These are phyloP conservation scores for Drosophila sordidula DNA, from an alignment of 2,888 invertebrate genomes.

Conservation along the genomic window DNA sequence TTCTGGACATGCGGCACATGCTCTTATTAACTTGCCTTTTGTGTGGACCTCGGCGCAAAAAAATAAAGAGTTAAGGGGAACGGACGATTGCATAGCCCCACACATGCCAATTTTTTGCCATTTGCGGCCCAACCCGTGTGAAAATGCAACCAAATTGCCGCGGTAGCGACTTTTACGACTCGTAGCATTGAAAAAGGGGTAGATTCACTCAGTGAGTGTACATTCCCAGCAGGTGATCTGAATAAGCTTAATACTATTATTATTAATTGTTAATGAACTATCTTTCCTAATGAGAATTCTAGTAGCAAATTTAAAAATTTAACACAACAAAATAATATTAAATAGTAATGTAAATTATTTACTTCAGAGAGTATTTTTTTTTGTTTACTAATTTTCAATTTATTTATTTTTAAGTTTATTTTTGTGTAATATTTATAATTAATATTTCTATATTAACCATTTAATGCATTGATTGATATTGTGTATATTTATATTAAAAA, in stretches of 20 bases:
- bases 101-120: conserved; percentile 50
- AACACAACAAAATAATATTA: too few relatives aligned
- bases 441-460: too few relatives aligned
- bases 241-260: background rate
- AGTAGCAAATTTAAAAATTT: too few relatives aligned
- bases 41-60: conserved; percentile 25
- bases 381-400: too few relatives aligned
- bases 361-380: too few relatives aligned
- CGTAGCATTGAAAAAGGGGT: conserved; percentile 1
- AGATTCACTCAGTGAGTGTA: conserved; percentile 5
- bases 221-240: background rate
- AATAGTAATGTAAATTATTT: too few relatives aligned
- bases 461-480: too few relatives aligned
- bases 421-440: too few relatives aligned
- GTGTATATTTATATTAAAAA: too few relatives aligned
- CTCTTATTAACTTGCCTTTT: conserved; percentile 71
- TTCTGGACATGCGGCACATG: conserved; percentile 59
- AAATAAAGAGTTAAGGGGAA: background rate
- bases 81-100: conserved; percentile 29
- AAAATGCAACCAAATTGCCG: conserved; percentile 69
- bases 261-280: too few relatives aligned
- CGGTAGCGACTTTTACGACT: conserved; percentile 56
- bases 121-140: conserved; percentile 51
- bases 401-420: too few relatives aligned
- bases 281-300: too few relatives aligned